Conservation (phyloP, 2,888 invertebrate genomes). For the Tryphoninae sp. region DNA sequence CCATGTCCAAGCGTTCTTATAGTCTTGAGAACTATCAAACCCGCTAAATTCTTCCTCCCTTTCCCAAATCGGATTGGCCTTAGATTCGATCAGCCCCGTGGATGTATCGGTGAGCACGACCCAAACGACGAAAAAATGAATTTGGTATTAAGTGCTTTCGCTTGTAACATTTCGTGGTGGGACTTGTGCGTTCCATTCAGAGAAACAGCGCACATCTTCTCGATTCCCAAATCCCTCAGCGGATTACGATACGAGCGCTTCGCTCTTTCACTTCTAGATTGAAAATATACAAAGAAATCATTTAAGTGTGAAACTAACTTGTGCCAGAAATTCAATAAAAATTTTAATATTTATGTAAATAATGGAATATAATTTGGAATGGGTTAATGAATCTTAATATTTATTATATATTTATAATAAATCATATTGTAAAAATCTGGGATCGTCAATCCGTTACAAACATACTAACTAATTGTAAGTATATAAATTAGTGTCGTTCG, state of each 20-base stretch:
- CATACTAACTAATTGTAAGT: neutral
- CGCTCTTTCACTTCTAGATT: conserved; percentile 20
- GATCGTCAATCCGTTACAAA: conserved; percentile 22
- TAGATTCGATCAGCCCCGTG: conserved; percentile 67
- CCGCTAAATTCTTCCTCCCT: conserved; percentile 11
- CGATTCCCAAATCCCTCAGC: conserved; percentile 29
- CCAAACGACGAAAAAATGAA: conserved; percentile 68
- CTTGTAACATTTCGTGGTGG: conserved; percentile 61
- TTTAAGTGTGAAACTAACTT: neutral
- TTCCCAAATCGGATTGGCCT: conserved; percentile 35
- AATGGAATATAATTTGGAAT: neutral
- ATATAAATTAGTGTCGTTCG: conserved; percentile 40
- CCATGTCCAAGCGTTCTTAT: neutral
- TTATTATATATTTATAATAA: neutral
- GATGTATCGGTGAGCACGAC: conserved; percentile 62
- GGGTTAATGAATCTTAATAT: no score
- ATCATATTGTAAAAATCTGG: conserved; percentile 25
- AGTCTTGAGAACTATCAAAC: conserved; percentile 29
- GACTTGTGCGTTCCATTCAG: conserved; percentile 39
- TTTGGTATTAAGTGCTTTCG: conserved; percentile 70
- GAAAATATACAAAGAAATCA: neutral
- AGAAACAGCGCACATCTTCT: conserved; percentile 36
- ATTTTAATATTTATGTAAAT: neutral
- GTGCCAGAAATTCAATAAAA: neutral
- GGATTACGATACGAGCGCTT: conserved; percentile 48